phyloP scores from a whole-genome alignment of 2,888 invertebrate genomes.

The Odontothrips loti region DNA sequence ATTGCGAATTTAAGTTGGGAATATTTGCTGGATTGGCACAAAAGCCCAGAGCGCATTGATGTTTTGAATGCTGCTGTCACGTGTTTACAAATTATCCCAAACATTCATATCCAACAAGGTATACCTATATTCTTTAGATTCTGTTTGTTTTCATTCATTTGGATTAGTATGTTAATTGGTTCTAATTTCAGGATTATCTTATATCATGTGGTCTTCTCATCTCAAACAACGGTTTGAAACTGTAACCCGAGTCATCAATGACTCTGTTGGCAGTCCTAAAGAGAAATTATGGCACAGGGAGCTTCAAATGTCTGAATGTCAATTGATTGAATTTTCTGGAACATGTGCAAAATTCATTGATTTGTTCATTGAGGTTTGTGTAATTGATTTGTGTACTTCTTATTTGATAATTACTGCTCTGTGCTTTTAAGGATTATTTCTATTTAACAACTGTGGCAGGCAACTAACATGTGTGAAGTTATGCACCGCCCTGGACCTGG shows the following conservation, averaged over 20 bases:
- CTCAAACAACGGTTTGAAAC: slow-evolving; percentile 75
- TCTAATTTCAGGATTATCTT: slow-evolving; percentile 62
- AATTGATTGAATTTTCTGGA: slow-evolving; percentile 48
- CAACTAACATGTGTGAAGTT: slow-evolving; percentile 47
- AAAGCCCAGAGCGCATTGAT: slow-evolving; percentile 61
- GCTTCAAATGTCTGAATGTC: slow-evolving; percentile 63
- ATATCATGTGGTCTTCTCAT: slow-evolving; percentile 84
- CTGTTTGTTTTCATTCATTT: neutral
- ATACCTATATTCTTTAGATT: slow-evolving; percentile 32
- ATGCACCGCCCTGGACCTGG: slow-evolving; percentile 43
- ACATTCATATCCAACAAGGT: slow-evolving; percentile 63
- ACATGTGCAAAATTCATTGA: slow-evolving; percentile 52
- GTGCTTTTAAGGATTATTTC: neutral
- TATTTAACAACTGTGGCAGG: slow-evolving; percentile 28
- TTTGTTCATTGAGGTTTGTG: slow-evolving; percentile 55
- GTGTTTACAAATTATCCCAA: slow-evolving; percentile 63
- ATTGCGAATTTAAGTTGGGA: slow-evolving; percentile 90
- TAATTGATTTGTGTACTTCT: slow-evolving; percentile 42
- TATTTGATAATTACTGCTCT: neutral
- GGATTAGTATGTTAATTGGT: neutral
- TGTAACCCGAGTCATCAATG: slow-evolving; percentile 70
- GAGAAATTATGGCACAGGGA: slow-evolving; percentile 77
- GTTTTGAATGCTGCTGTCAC: slow-evolving; percentile 66
- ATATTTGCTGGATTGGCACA: slow-evolving; percentile 82
- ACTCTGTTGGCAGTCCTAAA: slow-evolving; percentile 78